phyloP scores from a whole-genome alignment of 2,113 vertebrate genomes.

The Agelaius phoeniceus region DNA sequence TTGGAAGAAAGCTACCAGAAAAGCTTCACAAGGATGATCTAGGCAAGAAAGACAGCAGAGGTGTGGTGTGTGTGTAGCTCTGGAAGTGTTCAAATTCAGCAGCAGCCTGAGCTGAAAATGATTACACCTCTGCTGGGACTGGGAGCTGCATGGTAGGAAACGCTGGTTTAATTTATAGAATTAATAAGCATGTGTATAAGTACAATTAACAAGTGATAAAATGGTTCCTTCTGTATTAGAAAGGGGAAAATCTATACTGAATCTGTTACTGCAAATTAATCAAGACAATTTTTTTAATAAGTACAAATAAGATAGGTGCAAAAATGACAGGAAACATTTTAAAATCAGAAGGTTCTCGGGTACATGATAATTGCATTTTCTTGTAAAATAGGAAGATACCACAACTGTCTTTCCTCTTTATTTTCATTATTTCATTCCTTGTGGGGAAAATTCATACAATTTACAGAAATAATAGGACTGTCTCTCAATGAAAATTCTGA shows the following conservation, averaged over 20 bases:
- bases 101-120: background rate
- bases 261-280: background rate
- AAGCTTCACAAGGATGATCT: background rate
- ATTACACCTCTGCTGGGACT: background rate
- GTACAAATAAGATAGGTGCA: background rate
- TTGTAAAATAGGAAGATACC: background rate
- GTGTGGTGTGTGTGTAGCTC: background rate
- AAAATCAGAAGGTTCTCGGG: background rate
- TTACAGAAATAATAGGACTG: background rate
- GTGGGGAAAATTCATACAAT: background rate
- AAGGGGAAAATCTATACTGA: background rate
- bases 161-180: background rate
- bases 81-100: background rate
- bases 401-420: background rate
- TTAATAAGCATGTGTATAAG: background rate
- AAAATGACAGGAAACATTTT: background rate
- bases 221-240: background rate
- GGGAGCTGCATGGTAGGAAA: background rate
- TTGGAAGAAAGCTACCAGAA: background rate
- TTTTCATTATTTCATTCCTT: conserved; percentile 4
- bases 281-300: background rate
- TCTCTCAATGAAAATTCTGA: conserved; percentile 11
- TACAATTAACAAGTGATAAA: background rate
- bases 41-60: background rate
- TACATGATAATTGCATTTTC: background rate